phyloP scores from a whole-genome alignment of 2,113 vertebrate genomes.

The Bucco capensis region DNA sequence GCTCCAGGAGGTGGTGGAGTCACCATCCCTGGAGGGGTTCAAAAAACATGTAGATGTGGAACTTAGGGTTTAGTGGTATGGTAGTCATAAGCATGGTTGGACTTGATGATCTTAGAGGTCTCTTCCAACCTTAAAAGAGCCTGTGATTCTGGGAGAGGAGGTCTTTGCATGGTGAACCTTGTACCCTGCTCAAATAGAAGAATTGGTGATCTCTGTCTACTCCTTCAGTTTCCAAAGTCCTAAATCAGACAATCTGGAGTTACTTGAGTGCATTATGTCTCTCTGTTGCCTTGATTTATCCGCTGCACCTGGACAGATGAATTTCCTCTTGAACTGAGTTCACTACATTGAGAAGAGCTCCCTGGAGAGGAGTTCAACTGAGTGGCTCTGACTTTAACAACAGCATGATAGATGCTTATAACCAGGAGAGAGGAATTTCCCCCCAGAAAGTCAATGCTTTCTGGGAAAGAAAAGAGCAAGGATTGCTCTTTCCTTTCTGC shows the following conservation, averaged over 20 bases:
- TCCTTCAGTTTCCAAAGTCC: neutral
- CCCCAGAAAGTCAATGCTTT: neutral
- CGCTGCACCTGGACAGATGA: neutral
- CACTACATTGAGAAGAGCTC: neutral
- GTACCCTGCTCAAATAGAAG: neutral
- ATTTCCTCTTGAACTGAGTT: neutral
- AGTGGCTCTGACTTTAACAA: neutral
- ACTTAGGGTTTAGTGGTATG: too few species aligned
- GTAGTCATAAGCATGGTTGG: too few species aligned
- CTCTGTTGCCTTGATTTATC: neutral
- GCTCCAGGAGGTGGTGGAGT: too few species aligned
- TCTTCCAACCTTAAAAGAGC: too few species aligned
- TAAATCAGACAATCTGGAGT: neutral
- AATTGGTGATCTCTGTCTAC: neutral
- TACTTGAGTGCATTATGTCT: neutral
- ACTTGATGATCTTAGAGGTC: too few species aligned
- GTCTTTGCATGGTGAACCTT: neutral
- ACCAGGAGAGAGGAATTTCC: neutral
- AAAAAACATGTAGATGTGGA: too few species aligned
- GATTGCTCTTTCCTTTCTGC: neutral
- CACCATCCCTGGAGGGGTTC: too few species aligned
- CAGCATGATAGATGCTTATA: neutral
- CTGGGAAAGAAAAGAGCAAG: too few species aligned
- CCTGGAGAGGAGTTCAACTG: neutral
- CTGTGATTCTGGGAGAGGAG: neutral